Percentiles rank a stretch among this genome's conserved stretches.
Conservation (phyloP, 2,888 invertebrate genomes). For the Chrysotoxum bicinctum region DNA sequence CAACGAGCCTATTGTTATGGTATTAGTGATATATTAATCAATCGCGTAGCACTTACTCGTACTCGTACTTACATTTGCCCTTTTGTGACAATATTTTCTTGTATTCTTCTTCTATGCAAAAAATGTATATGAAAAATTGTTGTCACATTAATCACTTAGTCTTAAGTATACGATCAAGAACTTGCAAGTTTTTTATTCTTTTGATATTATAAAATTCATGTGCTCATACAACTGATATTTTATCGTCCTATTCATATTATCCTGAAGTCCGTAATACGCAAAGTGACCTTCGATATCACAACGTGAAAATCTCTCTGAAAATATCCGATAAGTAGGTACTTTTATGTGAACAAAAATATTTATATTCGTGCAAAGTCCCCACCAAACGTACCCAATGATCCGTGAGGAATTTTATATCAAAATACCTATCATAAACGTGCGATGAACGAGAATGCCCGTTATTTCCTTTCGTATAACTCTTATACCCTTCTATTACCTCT, state of each 20-base stretch:
- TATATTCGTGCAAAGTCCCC: background rate
- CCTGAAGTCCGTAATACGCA: background rate
- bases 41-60: no score
- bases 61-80: no score
- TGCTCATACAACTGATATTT: background rate
- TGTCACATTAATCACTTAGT: no score
- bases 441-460: slow-evolving; percentile 22
- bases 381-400: background rate
- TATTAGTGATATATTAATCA: no score
- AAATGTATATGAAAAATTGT: background rate
- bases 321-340: slow-evolving; percentile 42
- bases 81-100: no score
- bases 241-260: background rate
- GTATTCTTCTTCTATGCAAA: no score
- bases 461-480: background rate
- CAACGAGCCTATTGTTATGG: no score
- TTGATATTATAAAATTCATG: background rate
- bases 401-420: slow-evolving; percentile 35
- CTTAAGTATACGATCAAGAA: no score
- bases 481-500: background rate
- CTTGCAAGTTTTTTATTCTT: no score
- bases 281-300: slow-evolving; percentile 39
- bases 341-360: slow-evolving; percentile 21
- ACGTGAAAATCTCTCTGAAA: slow-evolving; percentile 50
- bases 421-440: slow-evolving; percentile 62